phyloP scores from a whole-genome alignment of 2,888 invertebrate species.

The Monopis laevigella region DNA sequence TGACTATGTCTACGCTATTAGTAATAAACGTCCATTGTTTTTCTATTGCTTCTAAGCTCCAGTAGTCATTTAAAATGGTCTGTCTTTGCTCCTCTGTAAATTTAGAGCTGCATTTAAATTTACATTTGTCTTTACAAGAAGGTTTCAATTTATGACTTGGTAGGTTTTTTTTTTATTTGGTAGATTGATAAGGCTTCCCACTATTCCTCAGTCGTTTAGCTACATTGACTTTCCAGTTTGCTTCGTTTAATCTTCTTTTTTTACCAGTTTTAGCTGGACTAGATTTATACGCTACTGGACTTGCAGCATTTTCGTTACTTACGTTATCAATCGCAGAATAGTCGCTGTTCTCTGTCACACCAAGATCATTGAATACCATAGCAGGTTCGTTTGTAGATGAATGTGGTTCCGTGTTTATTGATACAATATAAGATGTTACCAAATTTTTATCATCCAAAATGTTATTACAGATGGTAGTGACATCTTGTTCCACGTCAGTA shows the following conservation, averaged over 20 bases:
- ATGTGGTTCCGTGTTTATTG: no score
- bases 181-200: constrained; percentile 17
- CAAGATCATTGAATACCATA: constrained; percentile 9
- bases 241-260: constrained; percentile 16
- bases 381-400: constrained; percentile 12
- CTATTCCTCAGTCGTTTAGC: constrained; percentile 18
- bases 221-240: constrained; percentile 17
- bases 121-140: constrained; percentile 14
- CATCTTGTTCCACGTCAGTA: constrained; percentile 1
- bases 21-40: constrained; percentile 19
- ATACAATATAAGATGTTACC: neutral
- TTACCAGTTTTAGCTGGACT: constrained; percentile 15
- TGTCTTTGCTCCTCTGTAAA: constrained; percentile 15
- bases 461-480: constrained; percentile 5
- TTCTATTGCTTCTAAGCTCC: constrained; percentile 16
- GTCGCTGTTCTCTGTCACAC: constrained; percentile 3
- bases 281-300: constrained; percentile 9
- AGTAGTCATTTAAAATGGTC: constrained; percentile 14
- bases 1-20: constrained; percentile 14
- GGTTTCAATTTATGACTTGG: constrained; percentile 16
- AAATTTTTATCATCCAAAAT: constrained; percentile 1
- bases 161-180: constrained; percentile 14
- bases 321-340: constrained; percentile 9
- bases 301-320: constrained; percentile 14
- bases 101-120: constrained; percentile 13